Base-by-base conservation (phyloP, 2,113 vertebrate genomes). In the Pachyramphus minor region DNA sequence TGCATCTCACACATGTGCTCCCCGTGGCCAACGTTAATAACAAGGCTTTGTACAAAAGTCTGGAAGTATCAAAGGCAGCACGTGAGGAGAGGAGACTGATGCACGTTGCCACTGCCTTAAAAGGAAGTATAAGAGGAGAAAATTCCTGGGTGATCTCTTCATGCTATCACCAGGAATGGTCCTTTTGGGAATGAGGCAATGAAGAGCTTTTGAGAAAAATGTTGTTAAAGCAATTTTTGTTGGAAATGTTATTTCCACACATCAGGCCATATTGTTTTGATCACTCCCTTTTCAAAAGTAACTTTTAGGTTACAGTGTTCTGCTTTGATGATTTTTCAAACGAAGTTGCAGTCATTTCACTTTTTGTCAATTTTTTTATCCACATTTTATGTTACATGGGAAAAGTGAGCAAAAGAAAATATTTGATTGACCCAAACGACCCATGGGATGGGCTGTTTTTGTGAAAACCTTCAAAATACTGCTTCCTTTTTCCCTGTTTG, bases 281-380 rank as follows among this genome's bases (percentile, higher is more conserved):
- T 96, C 59, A 18, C 28, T 92, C 75, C 27, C 59, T 86, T 90
- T 89, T 95, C 80, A 75, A 89, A 95, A 92, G 86, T 67, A 86
- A 67, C 92, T 95, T 88, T 88, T 71, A 93, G 89, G 91, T 92
- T 93, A 77, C 88, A 77, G 47, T 84, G 95, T 88, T 90, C 79
- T 63, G 59, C 95, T 97, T 96, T 95, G 92, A 96, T 95, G 92
- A 74, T 88, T 92, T 94, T 95, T 97, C 92, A 94, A 94, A 88
- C 5, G 8, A 88, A 80, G 55, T 83, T 80, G 60, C 90, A 74
- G 72, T 81, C 49, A 35, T 88, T 95, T 86, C 81, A 49, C 69
- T 96, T 93, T 45, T 8, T 81, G 76, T 89, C 24, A 19, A 59
- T 81, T 92, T 96, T 96, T 93, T 90, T 55, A 77, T 89, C 76